phyloP scores from a whole-genome alignment of 1,140 invertebrate species.

The Galendromus occidentalis region DNA sequence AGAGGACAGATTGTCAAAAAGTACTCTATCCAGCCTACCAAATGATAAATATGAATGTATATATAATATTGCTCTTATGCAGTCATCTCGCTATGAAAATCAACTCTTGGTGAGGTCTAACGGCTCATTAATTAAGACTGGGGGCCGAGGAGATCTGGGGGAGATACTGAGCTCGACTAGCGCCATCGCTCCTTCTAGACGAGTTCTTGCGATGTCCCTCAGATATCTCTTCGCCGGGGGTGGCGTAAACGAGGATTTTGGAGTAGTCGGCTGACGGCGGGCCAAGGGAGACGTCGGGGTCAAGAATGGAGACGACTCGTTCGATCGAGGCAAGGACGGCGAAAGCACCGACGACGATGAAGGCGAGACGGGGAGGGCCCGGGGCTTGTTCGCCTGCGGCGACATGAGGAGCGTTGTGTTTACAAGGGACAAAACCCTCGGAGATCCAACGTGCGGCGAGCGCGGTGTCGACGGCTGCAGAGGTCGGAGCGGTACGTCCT shows the following conservation, averaged over 20 bases:
- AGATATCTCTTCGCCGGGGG: neutral
- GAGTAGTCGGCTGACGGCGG: neutral
- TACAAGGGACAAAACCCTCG: neutral
- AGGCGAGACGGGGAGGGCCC: neutral
- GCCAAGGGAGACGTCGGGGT: conserved; percentile 2
- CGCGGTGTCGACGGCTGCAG: neutral
- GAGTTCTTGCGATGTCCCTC: neutral
- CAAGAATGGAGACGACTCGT: neutral
- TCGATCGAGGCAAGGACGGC: neutral
- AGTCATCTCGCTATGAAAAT: too few relatives aligned
- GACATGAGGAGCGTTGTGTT: neutral
- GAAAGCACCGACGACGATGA: neutral
- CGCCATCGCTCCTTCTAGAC: neutral
- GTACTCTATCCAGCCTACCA: too few relatives aligned
- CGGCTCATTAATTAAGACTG: neutral
- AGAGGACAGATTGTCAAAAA: too few relatives aligned
- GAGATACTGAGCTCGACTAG: neutral
- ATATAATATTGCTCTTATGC: too few relatives aligned
- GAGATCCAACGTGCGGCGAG: neutral
- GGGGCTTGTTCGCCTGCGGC: neutral
- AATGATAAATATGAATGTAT: too few relatives aligned
- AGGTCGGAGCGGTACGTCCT: neutral
- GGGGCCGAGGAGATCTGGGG: neutral
- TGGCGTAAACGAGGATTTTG: conserved; percentile 6
- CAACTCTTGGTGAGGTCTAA: conserved; percentile 4